phyloP scores from a whole-genome alignment of 2,797 vertebrate species.

The Neomorphus geoffroyi region DNA sequence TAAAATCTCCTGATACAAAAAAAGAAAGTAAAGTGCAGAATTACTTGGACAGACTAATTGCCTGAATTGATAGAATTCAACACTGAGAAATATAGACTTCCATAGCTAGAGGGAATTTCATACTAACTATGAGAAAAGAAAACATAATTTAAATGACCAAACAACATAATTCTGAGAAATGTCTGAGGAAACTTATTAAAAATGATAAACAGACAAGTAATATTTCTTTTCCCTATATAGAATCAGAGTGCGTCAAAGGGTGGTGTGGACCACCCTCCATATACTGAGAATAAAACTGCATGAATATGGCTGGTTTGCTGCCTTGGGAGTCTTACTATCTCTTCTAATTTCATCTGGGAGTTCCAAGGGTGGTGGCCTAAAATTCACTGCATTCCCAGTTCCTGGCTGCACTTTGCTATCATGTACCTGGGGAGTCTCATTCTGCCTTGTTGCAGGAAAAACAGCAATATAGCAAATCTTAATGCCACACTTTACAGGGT shows the following conservation, averaged over 20 bases:
- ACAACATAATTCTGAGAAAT: not conserved
- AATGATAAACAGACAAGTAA: not conserved
- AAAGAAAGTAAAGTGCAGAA: not conserved
- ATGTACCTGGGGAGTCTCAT: not conserved
- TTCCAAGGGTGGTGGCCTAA: not conserved
- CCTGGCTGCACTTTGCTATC: not conserved
- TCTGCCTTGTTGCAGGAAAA: not conserved
- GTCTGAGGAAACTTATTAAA: not conserved
- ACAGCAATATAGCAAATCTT: not conserved
- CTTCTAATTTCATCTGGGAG: not conserved
- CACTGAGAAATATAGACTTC: not conserved
- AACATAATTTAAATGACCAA: not conserved
- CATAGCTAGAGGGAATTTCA: not conserved
- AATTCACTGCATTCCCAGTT: not conserved
- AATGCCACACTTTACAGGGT: not conserved
- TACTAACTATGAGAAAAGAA: not conserved
- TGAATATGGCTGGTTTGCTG: not conserved
- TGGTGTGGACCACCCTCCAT: rapidly evolving
- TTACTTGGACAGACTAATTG: not conserved
- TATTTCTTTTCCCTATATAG: not conserved
- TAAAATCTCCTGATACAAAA: not conserved
- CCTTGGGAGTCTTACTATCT: not conserved
- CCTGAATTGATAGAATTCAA: not conserved
- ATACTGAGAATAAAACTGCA: not conserved
- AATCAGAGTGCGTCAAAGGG: not conserved